Percentiles rank a stretch among this genome's conserved stretches.
These are phyloP conservation scores for Cancer borealis DNA, from an alignment of 2,888 invertebrate genomes.

Conservation along the genomic window DNA sequence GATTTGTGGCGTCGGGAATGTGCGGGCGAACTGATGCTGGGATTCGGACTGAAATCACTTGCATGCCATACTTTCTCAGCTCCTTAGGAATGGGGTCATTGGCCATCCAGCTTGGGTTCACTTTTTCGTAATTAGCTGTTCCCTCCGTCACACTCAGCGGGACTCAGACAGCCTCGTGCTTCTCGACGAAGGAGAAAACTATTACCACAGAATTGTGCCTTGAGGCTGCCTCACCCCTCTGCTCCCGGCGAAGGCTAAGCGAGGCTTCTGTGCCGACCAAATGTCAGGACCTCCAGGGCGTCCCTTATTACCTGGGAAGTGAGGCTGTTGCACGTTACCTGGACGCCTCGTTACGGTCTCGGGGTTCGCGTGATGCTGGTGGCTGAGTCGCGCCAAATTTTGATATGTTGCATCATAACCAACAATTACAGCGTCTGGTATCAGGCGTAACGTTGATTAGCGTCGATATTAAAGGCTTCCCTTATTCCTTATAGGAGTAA, in stretches of 20 bases:
- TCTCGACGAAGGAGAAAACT: background rate
- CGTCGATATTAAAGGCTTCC: background rate
- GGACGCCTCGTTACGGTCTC: background rate
- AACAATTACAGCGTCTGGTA: conserved; percentile 47
- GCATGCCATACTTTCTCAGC: conserved; percentile 1
- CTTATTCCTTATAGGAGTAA: background rate
- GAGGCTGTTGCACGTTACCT: conserved; percentile 1
- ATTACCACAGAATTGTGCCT: conserved; percentile 17
- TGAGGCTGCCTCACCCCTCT: background rate
- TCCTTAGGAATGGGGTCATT: background rate
- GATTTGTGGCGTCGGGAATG: background rate
- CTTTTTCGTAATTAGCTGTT: background rate
- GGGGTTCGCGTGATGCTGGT: conserved; percentile 42
- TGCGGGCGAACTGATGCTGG: background rate
- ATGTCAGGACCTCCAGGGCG: conserved; percentile 21
- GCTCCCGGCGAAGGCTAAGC: background rate
- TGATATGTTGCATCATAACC: conserved; percentile 46
- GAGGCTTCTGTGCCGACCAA: conserved; percentile 24
- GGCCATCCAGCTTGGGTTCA: background rate
- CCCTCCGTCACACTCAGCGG: background rate
- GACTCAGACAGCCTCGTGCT: background rate
- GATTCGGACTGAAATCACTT: background rate
- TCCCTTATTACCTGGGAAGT: conserved; percentile 36
- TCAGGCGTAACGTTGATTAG: conserved; percentile 34
- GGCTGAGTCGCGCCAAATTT: conserved; percentile 5